Evolutionary conservation across 2,113 vertebrate species (phyloP), one percentile per base, ranked within the genome.

Genomic region (Laticauda laticaudata): DNA sequence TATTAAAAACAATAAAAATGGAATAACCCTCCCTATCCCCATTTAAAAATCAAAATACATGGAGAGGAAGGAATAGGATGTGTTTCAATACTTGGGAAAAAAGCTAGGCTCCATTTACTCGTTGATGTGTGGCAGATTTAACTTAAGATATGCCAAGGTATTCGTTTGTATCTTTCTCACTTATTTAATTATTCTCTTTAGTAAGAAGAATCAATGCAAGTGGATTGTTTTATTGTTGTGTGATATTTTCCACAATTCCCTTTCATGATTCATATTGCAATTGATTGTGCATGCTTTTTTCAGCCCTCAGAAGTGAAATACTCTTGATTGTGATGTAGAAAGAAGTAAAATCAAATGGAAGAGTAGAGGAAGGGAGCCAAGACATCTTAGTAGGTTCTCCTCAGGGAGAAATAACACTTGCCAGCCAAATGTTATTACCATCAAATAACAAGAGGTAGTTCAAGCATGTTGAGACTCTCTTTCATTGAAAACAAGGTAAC

Each of bases 41-140:
- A 69, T 15, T 96, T 96, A 97, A 92, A 92, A 85, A 93, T 69
- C 95, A n/a, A 92, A 92, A 14, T 92, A 55, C 15, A 29, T 23
- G 23, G 51, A 24, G 9, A 92, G 48, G 64, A 57, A 81, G 43
- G 26, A 89, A 43, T 9, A 12, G 34, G 51, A 56, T 81, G 20
- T 43, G 23, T 43, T 43, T 64, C 20, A 20, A 54, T 29, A 26
- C 11, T 55, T 26, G 14, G 8, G 23, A 21, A 75, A 23, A 45
- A 18, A n/a, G 61, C 51, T 45, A 81, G 54, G 26, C 39, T 89
- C 53, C 18, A 39, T 57, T 86, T 45, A 86, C 8, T 57, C 34
- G 57, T 11, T 2, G 26, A 45, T 57, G 15, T 34, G 15, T 56
- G 24, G 54, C 24, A 56, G 39, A 81, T 21, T 3, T 8, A 24